Percentiles rank a stretch among this genome's conserved stretches.
Evolutionary conservation across 2,888 invertebrate genomes (phyloP).

Genomic region (Leucophenga montana): DNA sequence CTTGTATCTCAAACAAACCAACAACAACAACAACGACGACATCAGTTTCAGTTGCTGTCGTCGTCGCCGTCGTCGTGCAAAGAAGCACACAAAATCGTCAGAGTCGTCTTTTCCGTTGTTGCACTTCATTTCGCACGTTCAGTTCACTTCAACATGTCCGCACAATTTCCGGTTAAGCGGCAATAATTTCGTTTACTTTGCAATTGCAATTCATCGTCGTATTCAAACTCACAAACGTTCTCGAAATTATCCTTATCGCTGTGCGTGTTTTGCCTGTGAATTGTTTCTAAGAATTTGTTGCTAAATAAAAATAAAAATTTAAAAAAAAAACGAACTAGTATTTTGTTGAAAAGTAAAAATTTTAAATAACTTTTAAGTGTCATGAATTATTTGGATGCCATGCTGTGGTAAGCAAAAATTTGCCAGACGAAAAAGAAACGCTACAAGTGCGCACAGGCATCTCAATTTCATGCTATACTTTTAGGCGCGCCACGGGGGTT

Average conservation of each 20-base stretch:
- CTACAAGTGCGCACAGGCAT: not conserved
- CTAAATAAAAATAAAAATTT: too few species aligned
- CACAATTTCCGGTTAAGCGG: constrained; percentile 41
- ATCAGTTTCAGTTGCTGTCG: not conserved
- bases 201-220: constrained; percentile 15
- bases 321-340: too few species aligned
- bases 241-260: not conserved
- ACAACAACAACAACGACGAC: not conserved
- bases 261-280: not conserved
- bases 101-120: constrained; percentile 28
- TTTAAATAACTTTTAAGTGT: constrained; percentile 1
- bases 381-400: constrained; percentile 68
- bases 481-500: not conserved
- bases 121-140: constrained; percentile 40
- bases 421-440: not conserved
- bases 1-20: not conserved
- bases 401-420: constrained; percentile 59
- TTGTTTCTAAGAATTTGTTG: not conserved
- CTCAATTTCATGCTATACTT: not conserved
- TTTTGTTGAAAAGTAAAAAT: too few species aligned
- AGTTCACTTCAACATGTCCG: constrained; percentile 41
- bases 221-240: too few species aligned
- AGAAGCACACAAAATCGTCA: constrained; percentile 7
- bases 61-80: not conserved
- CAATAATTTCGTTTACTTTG: constrained; percentile 20